Percentiles rank a stretch among this genome's conserved stretches.
These are phyloP conservation scores for Spilarctia lutea DNA, from an alignment of 2,888 invertebrate species.

Conservation along the genomic window DNA sequence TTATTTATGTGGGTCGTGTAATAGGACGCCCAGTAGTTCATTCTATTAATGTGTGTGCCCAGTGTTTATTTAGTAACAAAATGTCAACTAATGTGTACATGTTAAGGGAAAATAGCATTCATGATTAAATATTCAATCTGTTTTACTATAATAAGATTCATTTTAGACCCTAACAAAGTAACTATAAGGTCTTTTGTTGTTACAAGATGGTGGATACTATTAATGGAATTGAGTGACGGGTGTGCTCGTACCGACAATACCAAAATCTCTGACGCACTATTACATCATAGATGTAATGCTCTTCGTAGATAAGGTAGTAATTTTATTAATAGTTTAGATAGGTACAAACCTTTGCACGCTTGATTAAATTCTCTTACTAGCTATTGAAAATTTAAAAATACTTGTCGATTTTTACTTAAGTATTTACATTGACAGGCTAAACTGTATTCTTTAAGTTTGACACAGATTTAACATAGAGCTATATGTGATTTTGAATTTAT, in stretches of 20 bases:
- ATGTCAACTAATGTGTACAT: constrained; percentile 3
- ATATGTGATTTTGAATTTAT: too few relatives aligned
- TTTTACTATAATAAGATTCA: background rate
- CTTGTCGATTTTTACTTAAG: too few relatives aligned
- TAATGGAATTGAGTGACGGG: background rate
- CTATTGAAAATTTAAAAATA: background rate
- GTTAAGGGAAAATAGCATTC: constrained; percentile 1
- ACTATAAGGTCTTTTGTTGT: background rate
- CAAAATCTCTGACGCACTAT: background rate
- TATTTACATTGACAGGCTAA: too few relatives aligned
- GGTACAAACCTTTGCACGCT: background rate
- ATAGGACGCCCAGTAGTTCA: constrained; percentile 19
- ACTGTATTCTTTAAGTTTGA: too few relatives aligned
- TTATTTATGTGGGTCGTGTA: constrained; percentile 28
- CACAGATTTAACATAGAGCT: too few relatives aligned
- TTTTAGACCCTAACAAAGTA: background rate
- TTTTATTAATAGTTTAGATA: background rate
- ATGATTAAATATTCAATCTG: background rate
- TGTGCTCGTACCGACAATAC: background rate
- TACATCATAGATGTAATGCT: background rate
- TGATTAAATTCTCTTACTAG: background rate
- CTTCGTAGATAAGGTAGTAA: background rate
- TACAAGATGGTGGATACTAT: background rate
- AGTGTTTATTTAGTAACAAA: constrained; percentile 4
- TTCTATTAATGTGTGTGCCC: constrained; percentile 19